Evolutionary conservation across 2,113 vertebrate genomes (phyloP).

Genomic region (Protobothrops flavoviridis): DNA sequence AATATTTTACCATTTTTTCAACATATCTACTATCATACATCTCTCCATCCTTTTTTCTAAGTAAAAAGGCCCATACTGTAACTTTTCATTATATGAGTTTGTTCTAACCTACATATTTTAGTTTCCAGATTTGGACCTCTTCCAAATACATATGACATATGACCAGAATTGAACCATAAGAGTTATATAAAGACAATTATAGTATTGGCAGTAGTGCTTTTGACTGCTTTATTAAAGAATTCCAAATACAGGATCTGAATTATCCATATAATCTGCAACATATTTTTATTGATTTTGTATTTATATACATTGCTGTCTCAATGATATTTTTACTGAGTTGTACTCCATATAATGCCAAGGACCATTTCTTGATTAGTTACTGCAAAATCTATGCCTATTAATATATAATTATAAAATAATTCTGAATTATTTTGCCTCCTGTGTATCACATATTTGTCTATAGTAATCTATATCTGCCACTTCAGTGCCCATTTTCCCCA

Average conservation of each 20-base stretch:
- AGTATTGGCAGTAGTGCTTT: not conserved
- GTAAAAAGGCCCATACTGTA: not conserved
- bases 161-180: not conserved
- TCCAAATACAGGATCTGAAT: not conserved
- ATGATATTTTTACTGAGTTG: not conserved
- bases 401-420: not conserved
- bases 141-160: not conserved
- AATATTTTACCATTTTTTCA: not conserved
- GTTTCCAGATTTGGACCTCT: not conserved
- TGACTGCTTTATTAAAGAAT: not conserved
- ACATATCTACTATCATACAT: not conserved
- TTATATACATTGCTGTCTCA: not conserved
- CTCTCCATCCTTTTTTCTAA: not conserved
- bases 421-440: not conserved
- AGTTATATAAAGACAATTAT: not conserved
- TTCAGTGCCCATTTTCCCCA: not conserved
- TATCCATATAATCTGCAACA: not conserved
- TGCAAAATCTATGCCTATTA: not conserved
- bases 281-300: not conserved
- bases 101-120: not conserved
- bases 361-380: not conserved
- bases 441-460: not conserved
- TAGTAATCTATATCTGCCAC: not conserved
- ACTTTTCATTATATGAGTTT: not conserved
- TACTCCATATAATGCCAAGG: not conserved